These are phyloP conservation scores for Acleris sparsana DNA, from an alignment of 2,888 invertebrate species.

Conservation along the genomic window DNA sequence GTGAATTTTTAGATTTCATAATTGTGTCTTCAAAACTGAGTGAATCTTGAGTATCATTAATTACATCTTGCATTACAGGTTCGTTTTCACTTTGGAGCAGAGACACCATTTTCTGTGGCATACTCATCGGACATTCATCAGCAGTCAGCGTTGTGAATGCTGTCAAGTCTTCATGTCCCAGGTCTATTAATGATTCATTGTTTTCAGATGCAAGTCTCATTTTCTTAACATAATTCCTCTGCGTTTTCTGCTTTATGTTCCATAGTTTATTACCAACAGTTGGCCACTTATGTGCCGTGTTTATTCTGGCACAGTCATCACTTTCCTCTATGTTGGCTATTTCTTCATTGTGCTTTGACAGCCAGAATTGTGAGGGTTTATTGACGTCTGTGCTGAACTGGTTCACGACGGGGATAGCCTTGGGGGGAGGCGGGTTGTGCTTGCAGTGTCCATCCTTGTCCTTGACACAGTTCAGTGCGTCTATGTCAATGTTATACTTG, in stretches of 20 bases:
- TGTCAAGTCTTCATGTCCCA: constrained; percentile 59
- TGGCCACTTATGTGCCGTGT: constrained; percentile 67
- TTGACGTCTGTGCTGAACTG: constrained; percentile 44
- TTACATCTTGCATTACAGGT: constrained; percentile 32
- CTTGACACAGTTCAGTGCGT: constrained; percentile 69
- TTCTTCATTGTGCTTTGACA: constrained; percentile 49
- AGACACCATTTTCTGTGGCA: constrained; percentile 30
- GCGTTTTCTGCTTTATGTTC: constrained; percentile 59
- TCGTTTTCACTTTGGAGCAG: constrained; percentile 24
- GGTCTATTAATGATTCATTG: constrained; percentile 54
- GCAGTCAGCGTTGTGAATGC: constrained; percentile 40
- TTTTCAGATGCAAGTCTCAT: constrained; percentile 59
- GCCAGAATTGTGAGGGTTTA: constrained; percentile 46
- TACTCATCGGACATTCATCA: constrained; percentile 39
- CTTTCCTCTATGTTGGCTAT: constrained; percentile 49
- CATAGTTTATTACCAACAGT: constrained; percentile 63
- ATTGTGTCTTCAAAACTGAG: constrained; percentile 26
- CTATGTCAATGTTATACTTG: constrained; percentile 68
- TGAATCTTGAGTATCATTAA: constrained; percentile 36
- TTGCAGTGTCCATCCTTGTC: constrained; percentile 68
- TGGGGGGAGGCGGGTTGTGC: constrained; percentile 58
- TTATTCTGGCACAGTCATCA: constrained; percentile 67
- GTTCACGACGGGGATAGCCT: constrained; percentile 31
- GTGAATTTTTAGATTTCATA: constrained; percentile 49
- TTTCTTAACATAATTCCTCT: constrained; percentile 58